Evolutionary conservation across 2,888 invertebrate species (phyloP).

Genomic region (Coronaproctus castanopsis): DNA sequence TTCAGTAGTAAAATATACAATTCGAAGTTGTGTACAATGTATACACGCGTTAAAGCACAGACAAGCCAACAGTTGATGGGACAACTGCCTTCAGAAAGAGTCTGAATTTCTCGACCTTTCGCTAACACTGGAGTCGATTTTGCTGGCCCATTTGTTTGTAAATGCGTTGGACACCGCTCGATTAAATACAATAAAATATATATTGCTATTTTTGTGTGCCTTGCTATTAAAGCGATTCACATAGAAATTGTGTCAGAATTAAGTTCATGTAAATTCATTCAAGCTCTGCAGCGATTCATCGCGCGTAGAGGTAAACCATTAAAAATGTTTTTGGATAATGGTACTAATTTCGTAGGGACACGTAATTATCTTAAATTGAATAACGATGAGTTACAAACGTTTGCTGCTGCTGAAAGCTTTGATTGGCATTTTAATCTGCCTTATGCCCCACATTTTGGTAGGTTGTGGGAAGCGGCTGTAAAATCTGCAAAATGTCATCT

Average conservation of each 20-base stretch:
- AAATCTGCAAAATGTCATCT: neutral
- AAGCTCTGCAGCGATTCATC: neutral
- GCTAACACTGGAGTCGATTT: neutral
- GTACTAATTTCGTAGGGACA: conserved; percentile 1
- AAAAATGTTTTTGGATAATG: conserved; percentile 1
- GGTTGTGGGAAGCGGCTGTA: neutral
- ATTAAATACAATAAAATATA: neutral
- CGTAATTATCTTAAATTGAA: neutral
- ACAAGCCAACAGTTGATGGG: too few species aligned
- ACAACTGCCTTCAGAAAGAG: too few species aligned
- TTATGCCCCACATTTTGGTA: neutral
- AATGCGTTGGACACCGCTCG: conserved; percentile 1
- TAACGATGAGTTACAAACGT: neutral
- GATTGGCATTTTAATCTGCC: neutral
- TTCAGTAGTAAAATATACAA: too few species aligned
- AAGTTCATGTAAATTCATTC: neutral
- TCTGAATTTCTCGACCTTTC: conserved; percentile 4
- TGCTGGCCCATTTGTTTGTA: conserved; percentile 1
- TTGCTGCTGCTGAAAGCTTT: neutral
- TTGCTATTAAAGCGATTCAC: neutral
- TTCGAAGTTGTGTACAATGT: too few species aligned
- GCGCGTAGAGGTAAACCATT: neutral
- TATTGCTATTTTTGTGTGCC: neutral
- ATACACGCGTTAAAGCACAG: too few species aligned
- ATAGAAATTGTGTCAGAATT: conserved; percentile 2